Evolutionary conservation across 2,113 vertebrate species (phyloP).

Genomic region (Ellobius talpinus): DNA sequence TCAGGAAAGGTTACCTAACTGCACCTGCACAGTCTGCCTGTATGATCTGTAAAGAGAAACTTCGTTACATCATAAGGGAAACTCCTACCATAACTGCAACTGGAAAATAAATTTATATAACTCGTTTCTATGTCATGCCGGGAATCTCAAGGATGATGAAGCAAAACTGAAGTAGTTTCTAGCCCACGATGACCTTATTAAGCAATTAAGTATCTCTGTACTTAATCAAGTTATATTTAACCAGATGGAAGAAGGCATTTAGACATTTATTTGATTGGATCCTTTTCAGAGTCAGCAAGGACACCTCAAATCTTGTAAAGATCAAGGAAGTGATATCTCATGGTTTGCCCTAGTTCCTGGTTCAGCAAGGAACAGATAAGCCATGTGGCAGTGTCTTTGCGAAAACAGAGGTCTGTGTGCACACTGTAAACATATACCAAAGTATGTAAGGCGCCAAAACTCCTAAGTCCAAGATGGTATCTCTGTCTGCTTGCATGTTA

Average conservation of each 20-base stretch:
- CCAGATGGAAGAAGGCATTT: slow-evolving; percentile 67
- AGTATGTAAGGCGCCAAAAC: not conserved
- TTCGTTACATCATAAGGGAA: slow-evolving; percentile 2
- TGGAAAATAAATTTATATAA: slow-evolving; percentile 52
- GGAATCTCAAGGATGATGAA: slow-evolving; percentile 55
- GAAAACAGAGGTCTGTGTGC: slow-evolving; percentile 8
- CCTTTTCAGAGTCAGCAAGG: slow-evolving; percentile 67
- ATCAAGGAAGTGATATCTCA: slow-evolving; percentile 22
- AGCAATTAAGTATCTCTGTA: slow-evolving; percentile 71
- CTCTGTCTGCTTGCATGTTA: not conserved
- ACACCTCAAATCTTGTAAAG: slow-evolving; percentile 29
- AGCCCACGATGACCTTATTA: slow-evolving; percentile 66
- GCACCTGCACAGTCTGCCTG: not conserved
- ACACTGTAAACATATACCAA: not conserved
- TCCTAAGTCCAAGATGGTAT: not conserved
- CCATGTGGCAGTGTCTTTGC: not conserved
- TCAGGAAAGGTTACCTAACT: not conserved
- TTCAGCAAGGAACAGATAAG: slow-evolving; percentile 30
- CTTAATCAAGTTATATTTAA: slow-evolving; percentile 72
- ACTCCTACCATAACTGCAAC: not conserved
- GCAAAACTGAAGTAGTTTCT: slow-evolving; percentile 30
- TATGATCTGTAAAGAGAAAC: slow-evolving; percentile 30
- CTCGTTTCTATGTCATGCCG: slow-evolving; percentile 27
- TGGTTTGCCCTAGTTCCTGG: not conserved
- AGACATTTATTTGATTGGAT: slow-evolving; percentile 65